A percentile compares a stretch with the other conserved stretches of the same genome.
Conservation (phyloP, 92 coral and sea anemone species). For the Diadumene lineata region DNA sequence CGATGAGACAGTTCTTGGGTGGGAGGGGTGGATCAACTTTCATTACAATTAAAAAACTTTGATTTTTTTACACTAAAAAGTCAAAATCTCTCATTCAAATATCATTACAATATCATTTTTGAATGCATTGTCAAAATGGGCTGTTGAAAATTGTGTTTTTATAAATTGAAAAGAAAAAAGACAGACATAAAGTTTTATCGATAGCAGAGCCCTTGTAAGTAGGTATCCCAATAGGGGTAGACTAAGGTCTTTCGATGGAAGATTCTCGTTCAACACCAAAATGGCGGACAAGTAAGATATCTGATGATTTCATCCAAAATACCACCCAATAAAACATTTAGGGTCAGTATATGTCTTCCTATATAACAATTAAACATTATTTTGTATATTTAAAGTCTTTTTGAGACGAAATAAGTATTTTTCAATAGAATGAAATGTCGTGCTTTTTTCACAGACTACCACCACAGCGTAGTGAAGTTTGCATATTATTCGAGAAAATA, state of each 20-base stretch:
- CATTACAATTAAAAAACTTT: background rate
- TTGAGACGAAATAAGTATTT: background rate
- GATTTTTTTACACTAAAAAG: too few relatives aligned
- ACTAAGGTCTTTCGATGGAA: background rate
- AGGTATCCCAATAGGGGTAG: background rate
- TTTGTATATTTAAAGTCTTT: background rate
- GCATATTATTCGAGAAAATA: background rate
- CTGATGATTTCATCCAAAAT: background rate
- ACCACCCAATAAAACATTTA: background rate
- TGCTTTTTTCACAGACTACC: background rate
- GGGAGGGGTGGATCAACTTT: conserved; percentile 8
- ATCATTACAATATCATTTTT: too few relatives aligned
- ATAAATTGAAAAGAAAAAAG: too few relatives aligned
- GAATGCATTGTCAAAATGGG: too few relatives aligned
- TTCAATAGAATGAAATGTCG: background rate
- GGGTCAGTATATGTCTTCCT: background rate
- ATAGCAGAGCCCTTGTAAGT: too few relatives aligned
- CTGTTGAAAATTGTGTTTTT: too few relatives aligned
- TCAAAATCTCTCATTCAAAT: too few relatives aligned
- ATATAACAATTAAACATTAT: background rate
- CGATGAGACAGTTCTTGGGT: background rate
- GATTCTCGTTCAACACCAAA: background rate
- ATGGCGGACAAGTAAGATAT: background rate
- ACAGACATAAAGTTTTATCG: too few relatives aligned
- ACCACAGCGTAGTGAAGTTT: background rate